Evolutionary conservation across 1,140 invertebrate species (phyloP).

Genomic region (Olivierus martensii): DNA sequence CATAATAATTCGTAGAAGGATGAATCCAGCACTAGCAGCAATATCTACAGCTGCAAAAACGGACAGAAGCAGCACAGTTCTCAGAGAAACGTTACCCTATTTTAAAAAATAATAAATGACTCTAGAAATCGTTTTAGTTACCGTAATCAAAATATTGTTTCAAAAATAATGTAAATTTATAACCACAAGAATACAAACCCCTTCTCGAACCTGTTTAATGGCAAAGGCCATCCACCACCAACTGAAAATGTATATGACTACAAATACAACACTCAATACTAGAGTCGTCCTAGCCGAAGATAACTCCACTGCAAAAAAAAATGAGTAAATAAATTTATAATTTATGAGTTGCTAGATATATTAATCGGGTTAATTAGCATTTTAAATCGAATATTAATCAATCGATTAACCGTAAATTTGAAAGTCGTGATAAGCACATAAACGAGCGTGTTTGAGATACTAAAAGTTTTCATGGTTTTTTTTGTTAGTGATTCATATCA

Average conservation of each 20-base stretch:
- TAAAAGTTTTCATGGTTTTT: too few relatives aligned
- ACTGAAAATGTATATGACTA: slow-evolving; percentile 19
- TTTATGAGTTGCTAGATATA: too few relatives aligned
- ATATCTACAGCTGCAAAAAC: slow-evolving; percentile 25
- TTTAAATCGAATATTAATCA: background rate
- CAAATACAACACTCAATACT: slow-evolving; percentile 20
- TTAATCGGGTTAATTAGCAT: background rate
- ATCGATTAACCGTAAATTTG: background rate
- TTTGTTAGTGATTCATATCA: too few relatives aligned
- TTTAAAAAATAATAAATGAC: background rate
- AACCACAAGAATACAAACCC: slow-evolving; percentile 1
- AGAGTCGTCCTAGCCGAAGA: slow-evolving; percentile 18
- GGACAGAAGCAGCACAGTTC: slow-evolving; percentile 21
- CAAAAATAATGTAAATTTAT: background rate
- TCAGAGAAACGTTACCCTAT: slow-evolving; percentile 22
- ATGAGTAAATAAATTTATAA: too few relatives aligned
- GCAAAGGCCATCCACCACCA: slow-evolving; percentile 19
- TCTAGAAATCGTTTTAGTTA: background rate
- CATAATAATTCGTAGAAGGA: slow-evolving; percentile 23
- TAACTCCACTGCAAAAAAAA: slow-evolving; percentile 16
- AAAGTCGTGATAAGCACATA: too few relatives aligned
- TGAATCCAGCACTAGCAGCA: slow-evolving; percentile 24
- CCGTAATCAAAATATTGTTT: background rate
- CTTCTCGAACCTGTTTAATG: slow-evolving; percentile 10
- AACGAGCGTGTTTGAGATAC: too few relatives aligned